These are phyloP conservation scores for Archocentrus centrarchus DNA, from an alignment of 2,113 vertebrate genomes.

Conservation along the genomic window DNA sequence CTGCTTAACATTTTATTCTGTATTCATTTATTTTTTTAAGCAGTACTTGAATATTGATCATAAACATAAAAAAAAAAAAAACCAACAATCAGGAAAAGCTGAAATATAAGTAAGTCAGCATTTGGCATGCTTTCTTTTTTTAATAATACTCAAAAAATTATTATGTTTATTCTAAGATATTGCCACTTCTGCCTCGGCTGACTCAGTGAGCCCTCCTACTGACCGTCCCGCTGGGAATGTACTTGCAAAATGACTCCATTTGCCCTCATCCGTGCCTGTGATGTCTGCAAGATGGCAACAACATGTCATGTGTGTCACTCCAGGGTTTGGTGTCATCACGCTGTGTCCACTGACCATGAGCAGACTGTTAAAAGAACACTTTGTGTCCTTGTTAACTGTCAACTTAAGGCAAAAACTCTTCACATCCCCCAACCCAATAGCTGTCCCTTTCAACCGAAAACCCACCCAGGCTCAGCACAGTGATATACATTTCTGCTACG, in stretches of 20 bases:
- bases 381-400: constrained; percentile 23
- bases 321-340: constrained; percentile 34
- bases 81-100: background rate
- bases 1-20: no score
- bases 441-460: constrained; percentile 28
- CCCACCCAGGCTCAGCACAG: constrained; percentile 13
- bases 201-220: constrained; percentile 26
- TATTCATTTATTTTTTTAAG: background rate
- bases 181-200: background rate
- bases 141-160: background rate
- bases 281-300: constrained; percentile 29
- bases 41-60: background rate
- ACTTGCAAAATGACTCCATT: constrained; percentile 24
- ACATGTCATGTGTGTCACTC: constrained; percentile 27
- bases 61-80: background rate
- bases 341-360: constrained; percentile 26
- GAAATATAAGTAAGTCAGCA: no score
- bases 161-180: background rate
- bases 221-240: constrained; percentile 14
- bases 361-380: constrained; percentile 39
- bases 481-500: constrained; percentile 51
- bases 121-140: background rate
- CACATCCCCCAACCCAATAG: constrained; percentile 42
- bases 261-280: constrained; percentile 25
- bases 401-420: constrained; percentile 5